Evolutionary conservation across 2,888 invertebrate species (phyloP), one percentile per base, ranked within the genome.

Genomic region (Parnassius glacialis): DNA sequence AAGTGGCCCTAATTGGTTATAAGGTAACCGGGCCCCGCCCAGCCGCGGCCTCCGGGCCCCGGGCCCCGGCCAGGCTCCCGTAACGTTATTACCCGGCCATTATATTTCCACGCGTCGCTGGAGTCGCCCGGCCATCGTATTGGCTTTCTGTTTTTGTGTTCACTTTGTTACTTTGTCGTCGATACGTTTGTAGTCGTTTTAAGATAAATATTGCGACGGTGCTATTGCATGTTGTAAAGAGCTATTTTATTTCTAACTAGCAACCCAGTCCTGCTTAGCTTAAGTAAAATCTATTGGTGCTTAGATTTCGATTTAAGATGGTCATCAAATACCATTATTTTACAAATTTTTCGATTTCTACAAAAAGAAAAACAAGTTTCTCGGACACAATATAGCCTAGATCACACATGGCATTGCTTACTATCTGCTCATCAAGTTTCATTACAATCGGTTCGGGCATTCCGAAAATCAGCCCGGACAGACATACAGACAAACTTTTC

Each of bases 71-170:
- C 48, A 48, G 48, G 13, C 9, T 48, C 65, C 68, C 62, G 67
- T 69, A 72, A 71, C 68, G 70, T 72, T 70, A 74, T 72, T 72
- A 69, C 70, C 70, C 68, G 65, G 67, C 72, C 74, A 74, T 74
- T 74, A 74, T 72, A 73, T 74, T 70, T 67, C 67, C 68, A 68
- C 70, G 65, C 63, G 52, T 51, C 67, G 70, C 54, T 66, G 69
- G 65, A 57, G 61, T 61, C 69, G 47, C 43, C 42, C 50, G 47
- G 43, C n/a, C 42, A 48, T n/a, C 50, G 65, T 52, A 64, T 43
- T 60, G 59, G 61, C 66, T 65, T 64, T 64, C 60, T 54, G 62
- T 13, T 62, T 58, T 62, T 58, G 57, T 62, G 58, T 57, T 62
- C 62, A 57, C 62, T 62, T 64, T 58, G 56, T 56, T 48, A 41